These are phyloP conservation scores for Percopsis omiscomaycus DNA, from an alignment of 2,797 vertebrate species.

Conservation along the genomic window DNA sequence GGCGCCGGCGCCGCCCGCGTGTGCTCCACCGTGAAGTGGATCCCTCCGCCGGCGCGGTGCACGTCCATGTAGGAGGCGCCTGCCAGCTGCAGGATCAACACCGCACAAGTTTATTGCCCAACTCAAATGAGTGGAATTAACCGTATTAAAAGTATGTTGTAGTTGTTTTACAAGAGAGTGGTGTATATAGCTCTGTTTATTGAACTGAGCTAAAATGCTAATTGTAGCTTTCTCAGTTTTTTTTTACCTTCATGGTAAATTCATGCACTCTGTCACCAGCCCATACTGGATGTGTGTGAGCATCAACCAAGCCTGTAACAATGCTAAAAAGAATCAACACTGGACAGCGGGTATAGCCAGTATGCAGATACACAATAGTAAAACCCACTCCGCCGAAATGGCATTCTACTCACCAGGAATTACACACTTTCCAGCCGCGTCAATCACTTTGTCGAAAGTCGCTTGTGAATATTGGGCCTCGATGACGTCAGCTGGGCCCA, in stretches of 20 bases:
- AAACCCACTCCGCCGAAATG: neutral
- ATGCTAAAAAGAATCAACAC: neutral
- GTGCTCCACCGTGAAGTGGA: conserved; percentile 90
- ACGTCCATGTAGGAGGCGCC: conserved; percentile 96
- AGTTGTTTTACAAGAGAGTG: too few species aligned
- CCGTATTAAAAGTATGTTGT: too few species aligned
- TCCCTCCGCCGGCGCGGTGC: conserved; percentile 92
- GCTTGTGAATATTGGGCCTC: conserved; percentile 73
- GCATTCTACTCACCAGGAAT: conserved; percentile 82
- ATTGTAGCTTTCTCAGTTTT: too few species aligned
- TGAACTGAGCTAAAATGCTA: too few species aligned
- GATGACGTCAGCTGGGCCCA: conserved; percentile 82
- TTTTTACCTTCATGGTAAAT: conserved; percentile 95
- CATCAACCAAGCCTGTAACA: conserved; percentile 89
- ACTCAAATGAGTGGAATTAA: neutral
- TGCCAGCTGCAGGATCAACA: conserved; percentile 78
- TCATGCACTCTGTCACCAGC: conserved; percentile 96
- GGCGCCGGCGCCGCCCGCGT: conserved; percentile 78
- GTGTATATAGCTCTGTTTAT: too few species aligned
- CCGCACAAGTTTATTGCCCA: neutral
- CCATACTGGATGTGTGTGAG: conserved; percentile 97
- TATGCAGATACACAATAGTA: neutral
- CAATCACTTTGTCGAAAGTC: conserved; percentile 85
- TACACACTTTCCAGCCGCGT: conserved; percentile 90
- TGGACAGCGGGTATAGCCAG: too few species aligned